Percentiles rank a stretch among this genome's conserved stretches.
Evolutionary conservation across 2,888 invertebrate species (phyloP).

Genomic region (Neria commutata): DNA sequence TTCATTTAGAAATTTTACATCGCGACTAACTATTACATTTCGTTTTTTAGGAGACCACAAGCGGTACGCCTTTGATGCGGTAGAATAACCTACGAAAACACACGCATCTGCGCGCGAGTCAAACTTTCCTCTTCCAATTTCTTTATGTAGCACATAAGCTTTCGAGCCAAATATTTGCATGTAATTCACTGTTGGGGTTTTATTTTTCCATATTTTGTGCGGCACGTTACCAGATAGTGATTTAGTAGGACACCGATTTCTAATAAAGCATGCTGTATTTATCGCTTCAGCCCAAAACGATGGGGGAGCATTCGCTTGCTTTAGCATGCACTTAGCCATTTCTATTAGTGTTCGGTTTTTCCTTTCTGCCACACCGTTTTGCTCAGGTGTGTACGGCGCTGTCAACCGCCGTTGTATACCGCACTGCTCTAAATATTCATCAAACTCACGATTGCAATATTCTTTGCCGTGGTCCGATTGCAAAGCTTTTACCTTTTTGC

Average conservation of each 20-base stretch:
- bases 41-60: conserved; percentile 2
- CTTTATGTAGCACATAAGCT: conserved; percentile 9
- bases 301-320: conserved; percentile 11
- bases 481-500: neutral
- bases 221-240: conserved; percentile 1
- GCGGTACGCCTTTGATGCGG: conserved; percentile 10
- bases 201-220: neutral
- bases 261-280: conserved; percentile 18
- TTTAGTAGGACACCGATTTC: conserved; percentile 14
- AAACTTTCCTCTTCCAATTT: conserved; percentile 4
- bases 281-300: conserved; percentile 19
- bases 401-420: conserved; percentile 3
- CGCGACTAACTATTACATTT: conserved; percentile 7
- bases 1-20: conserved; percentile 13
- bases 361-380: conserved; percentile 3
- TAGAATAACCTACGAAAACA: no score
- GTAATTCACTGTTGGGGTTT: conserved; percentile 4
- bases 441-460: neutral
- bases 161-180: conserved; percentile 8
- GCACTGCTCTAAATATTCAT: neutral
- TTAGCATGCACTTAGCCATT: conserved; percentile 23
- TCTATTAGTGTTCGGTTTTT: conserved; percentile 23
- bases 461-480: conserved; percentile 3
- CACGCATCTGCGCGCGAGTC: neutral
- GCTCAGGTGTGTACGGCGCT: neutral